phyloP scores from a whole-genome alignment of 2,113 vertebrate species.

The Labrus mixtus region DNA sequence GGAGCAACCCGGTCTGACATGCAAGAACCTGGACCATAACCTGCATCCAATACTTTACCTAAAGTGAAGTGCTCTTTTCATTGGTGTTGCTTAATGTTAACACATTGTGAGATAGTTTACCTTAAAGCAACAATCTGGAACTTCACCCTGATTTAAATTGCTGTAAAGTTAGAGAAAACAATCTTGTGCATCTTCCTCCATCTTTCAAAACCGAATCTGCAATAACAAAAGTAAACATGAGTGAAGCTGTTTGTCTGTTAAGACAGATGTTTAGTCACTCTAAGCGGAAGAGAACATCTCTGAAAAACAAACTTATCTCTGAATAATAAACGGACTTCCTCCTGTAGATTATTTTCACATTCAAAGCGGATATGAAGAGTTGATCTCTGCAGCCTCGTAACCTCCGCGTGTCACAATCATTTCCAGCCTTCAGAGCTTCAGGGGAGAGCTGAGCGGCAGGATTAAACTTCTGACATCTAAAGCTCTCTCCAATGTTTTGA shows the following conservation, averaged over 20 bases:
- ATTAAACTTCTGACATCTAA: too few species aligned
- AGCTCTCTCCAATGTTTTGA: too few species aligned
- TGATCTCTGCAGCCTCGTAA: slow-evolving; percentile 6
- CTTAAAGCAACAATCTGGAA: too few species aligned
- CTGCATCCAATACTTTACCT: not conserved
- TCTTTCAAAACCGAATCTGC: too few species aligned
- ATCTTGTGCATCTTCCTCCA: too few species aligned
- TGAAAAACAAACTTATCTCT: not conserved
- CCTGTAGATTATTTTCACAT: too few species aligned
- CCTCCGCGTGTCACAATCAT: slow-evolving; percentile 1
- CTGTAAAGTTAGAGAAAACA: too few species aligned
- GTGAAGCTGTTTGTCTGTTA: not conserved
- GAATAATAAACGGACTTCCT: slow-evolving; percentile 8
- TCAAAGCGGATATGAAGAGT: slow-evolving; percentile 30
- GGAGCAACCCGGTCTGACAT: not conserved
- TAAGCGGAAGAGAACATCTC: not conserved
- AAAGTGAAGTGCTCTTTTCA: too few species aligned
- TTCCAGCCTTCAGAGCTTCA: slow-evolving; percentile 8
- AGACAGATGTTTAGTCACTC: not conserved
- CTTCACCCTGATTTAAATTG: too few species aligned
- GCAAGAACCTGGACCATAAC: not conserved
- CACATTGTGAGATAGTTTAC: too few species aligned
- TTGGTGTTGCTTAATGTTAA: too few species aligned
- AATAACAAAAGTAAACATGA: too few species aligned
- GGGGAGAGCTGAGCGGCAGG: not conserved